Conservation (phyloP, 2,797 vertebrate genomes). For the Margarornis squamiger region DNA sequence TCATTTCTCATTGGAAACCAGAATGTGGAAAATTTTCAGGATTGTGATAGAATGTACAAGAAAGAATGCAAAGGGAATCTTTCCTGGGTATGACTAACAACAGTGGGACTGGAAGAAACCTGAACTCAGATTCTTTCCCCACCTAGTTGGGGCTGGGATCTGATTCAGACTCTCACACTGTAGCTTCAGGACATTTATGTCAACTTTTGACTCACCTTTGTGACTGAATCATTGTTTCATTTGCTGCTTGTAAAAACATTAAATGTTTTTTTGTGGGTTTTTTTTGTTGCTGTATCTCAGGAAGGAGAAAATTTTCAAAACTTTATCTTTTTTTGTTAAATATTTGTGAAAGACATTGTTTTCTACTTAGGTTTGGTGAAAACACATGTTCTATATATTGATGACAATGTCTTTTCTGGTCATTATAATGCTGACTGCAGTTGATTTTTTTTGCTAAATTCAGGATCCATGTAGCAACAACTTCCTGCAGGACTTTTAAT, state of each 20-base stretch:
- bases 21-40: rapidly evolving
- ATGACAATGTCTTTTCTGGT: not conserved
- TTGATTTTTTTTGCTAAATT: not conserved
- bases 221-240: not conserved
- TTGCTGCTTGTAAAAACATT: not conserved
- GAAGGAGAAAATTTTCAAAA: not conserved
- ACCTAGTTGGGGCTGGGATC: not conserved
- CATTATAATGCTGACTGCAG: not conserved
- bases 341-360: not conserved
- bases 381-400: not conserved
- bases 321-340: not conserved
- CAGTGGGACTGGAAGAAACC: not conserved
- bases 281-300: not conserved
- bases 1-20: not conserved
- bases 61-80: not conserved
- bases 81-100: not conserved
- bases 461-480: not conserved
- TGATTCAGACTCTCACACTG: not conserved
- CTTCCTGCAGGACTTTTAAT: not conserved
- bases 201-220: not conserved
- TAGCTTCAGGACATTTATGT: not conserved
- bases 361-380: not conserved
- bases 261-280: not conserved
- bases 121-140: not conserved
- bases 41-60: not conserved